Base-by-base conservation (phyloP, 2,888 invertebrate species). In the Pachycephus smyrnensis region DNA sequence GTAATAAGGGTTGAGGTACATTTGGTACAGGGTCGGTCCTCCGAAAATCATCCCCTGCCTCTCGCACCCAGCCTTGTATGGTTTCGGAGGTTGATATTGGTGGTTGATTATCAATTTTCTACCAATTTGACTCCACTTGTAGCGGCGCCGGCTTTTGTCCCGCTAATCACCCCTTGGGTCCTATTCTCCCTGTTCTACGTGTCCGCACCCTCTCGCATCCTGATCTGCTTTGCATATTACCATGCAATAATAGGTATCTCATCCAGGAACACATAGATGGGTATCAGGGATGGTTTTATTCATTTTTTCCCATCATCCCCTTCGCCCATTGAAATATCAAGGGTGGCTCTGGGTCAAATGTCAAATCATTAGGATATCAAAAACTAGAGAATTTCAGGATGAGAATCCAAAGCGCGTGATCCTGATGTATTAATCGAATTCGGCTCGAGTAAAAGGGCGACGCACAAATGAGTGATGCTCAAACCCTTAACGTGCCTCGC, bases 101-200 rank as follows among this genome's bases (percentile, higher is more conserved):
- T 82, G 88, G 88, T 88, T 88, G 90, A 91, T 91, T 90, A 90
- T 89, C 91, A 91, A 91, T 91, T 91, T 91, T 90, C 90, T 91
- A 89, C 90, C 91, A 91, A 91, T 91, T 91, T 91, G 90, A 89
- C 86, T 90, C 89, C 90, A 90, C 90, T 91, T 90, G 91, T 91
- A 90, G 87, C 80, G 80, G 85, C 87, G 87, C 86, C 86, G 82
- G 90, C 88, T 90, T 90, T 90, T 90, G 90, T 90, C 87, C 89
- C 87, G 86, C 89, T 89, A 90, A 90, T 90, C 89, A 89, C 89
- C 90, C 90, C 88, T 89, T 86, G 88, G 88, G 86, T 89, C 86
- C 88, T 86, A 87, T 86, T 89, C 88, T 84, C 85, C 82, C 79
- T 73, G 73, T 80, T 79, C 76, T 81, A 77, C 78, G 80, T 80